phyloP scores from a whole-genome alignment of 2,888 invertebrate species.

The Eupsilia transversa region DNA sequence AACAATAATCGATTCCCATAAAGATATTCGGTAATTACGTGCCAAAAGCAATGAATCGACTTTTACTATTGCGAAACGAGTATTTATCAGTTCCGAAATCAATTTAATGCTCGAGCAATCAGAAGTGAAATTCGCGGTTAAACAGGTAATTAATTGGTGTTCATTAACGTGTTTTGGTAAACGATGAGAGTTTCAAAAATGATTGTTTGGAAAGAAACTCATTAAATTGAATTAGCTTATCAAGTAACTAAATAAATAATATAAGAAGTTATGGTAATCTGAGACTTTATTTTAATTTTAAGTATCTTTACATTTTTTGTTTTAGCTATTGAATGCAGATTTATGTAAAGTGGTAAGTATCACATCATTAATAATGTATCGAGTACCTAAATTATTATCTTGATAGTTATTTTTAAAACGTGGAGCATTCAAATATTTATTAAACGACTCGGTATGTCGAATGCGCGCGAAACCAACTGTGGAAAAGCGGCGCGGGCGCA shows the following conservation, averaged over 20 bases:
- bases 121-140: conserved; percentile 72
- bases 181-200: conserved; percentile 54
- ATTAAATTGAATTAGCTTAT: background rate
- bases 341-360: conserved; percentile 9
- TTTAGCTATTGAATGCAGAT: conserved; percentile 7
- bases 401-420: conserved; percentile 6
- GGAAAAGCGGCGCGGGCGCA: conserved; percentile 85
- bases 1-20: conserved; percentile 22
- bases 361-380: background rate
- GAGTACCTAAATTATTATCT: background rate
- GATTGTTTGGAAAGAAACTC: conserved; percentile 32
- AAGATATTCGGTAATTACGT: conserved; percentile 47
- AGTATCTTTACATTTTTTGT: background rate
- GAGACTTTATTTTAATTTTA: background rate
- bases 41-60: conserved; percentile 66
- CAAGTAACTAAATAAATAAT: background rate
- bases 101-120: conserved; percentile 74
- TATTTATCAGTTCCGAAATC: conserved; percentile 73
- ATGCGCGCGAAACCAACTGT: conserved; percentile 86
- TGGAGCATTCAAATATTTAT: conserved; percentile 41
- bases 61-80: conserved; percentile 75
- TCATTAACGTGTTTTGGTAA: conserved; percentile 59
- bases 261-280: background rate
- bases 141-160: conserved; percentile 68
- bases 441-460: conserved; percentile 67